Base-by-base conservation (phyloP, 2,113 vertebrate genomes). In the Lepisosteus oculatus region DNA sequence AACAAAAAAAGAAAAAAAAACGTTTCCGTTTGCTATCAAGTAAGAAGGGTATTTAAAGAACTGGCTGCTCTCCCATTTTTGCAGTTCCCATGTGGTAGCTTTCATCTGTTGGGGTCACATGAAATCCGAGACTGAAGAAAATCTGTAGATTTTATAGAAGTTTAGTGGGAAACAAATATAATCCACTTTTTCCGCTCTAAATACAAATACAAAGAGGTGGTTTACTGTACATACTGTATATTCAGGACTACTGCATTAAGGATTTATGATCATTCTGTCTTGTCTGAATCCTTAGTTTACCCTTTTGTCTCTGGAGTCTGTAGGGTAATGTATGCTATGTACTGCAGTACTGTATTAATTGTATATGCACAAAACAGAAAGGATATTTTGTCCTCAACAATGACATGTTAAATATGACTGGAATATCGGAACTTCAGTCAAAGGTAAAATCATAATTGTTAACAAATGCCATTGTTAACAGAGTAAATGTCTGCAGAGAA, bases 231-330 rank as follows among this genome's bases (percentile, higher is more conserved):
- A 76, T 72, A 29, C 29, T 29, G 29, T 29, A 80, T 70, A 61
- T 51, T 80, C 74, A 62, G 65, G 77, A 76, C 76, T 66, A 69
- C 76, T 63, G 68, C 77, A 77, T 80, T 79, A 79, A 79, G 75
- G 82, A 81, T 86, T 84, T 80, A 81, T 86, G 82, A 85, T 82
- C 77, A 83, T 77, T 84, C 74, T 78, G 72, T 72, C 74, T 70
- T 82, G 59, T 41, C 78, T 68, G 62, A 64, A 41, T 61, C 29
- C 61, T 44, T 74, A 67, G 80, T 82, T 79, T 72, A 54, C 78
- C 29, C 29, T 74, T 79, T 65, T 76, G 71, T 86, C 80, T 90
- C 86, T 86, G 85, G 86, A 83, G 82, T 83, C 90, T 86, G 78
- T 75, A 85, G 85, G 85, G 85, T 80, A 82, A 68, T 64, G 67